Evolutionary conservation across 2,888 invertebrate genomes (phyloP).

Genomic region (Nemapogon koenigi): DNA sequence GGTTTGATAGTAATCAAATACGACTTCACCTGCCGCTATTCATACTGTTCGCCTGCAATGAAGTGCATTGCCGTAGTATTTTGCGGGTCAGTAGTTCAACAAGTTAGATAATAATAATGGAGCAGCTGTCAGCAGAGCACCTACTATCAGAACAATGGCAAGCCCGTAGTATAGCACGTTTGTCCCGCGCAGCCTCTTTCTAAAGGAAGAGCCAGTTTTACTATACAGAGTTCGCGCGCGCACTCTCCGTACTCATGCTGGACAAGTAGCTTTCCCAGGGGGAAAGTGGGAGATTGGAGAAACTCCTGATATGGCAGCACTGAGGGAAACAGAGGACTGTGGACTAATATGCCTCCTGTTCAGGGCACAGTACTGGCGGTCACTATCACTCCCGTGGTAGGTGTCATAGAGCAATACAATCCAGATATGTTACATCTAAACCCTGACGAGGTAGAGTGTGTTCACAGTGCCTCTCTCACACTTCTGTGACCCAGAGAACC

Average conservation of each 20-base stretch:
- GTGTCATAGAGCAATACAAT: slow-evolving; percentile 56
- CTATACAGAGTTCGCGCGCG: slow-evolving; percentile 82
- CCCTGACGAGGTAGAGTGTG: slow-evolving; percentile 75
- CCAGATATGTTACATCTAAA: slow-evolving; percentile 64
- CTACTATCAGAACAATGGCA: neutral
- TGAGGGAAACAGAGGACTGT: slow-evolving; percentile 86
- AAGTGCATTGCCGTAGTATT: no score
- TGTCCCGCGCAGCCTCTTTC: no score
- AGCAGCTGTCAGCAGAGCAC: neutral
- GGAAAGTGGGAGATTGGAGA: slow-evolving; percentile 73
- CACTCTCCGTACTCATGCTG: slow-evolving; percentile 72
- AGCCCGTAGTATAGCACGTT: neutral
- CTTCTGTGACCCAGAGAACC: slow-evolving; percentile 66
- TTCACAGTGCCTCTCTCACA: slow-evolving; percentile 73
- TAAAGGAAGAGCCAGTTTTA: slow-evolving; percentile 37
- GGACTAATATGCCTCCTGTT: slow-evolving; percentile 66
- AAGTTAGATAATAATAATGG: neutral
- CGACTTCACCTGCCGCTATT: no score
- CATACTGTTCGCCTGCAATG: no score
- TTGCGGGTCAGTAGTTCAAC: no score
- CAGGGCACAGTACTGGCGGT: slow-evolving; percentile 54
- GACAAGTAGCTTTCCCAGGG: slow-evolving; percentile 87
- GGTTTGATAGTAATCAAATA: no score
- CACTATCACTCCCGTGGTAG: slow-evolving; percentile 77
- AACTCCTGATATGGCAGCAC: slow-evolving; percentile 71